These are phyloP conservation scores for Chiropotes sagulatus DNA, from an alignment of 2,797 vertebrate genomes.

Conservation along the genomic window DNA sequence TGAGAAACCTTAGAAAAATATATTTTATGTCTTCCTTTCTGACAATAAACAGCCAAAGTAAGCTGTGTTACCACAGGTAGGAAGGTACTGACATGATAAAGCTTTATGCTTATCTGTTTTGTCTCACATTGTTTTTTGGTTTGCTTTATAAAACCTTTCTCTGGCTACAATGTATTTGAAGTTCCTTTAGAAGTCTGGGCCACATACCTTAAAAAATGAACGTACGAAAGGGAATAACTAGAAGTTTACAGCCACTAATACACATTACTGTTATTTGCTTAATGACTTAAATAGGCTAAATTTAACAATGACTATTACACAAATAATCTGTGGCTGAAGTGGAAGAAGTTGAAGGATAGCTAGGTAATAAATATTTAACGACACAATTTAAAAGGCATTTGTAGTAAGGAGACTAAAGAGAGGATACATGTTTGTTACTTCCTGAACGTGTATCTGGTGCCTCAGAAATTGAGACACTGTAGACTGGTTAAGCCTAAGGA, in stretches of 20 bases:
- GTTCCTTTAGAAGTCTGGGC: not conserved
- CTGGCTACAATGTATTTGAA: not conserved
- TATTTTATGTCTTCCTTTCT: not conserved
- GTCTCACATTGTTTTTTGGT: not conserved
- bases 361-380: not conserved
- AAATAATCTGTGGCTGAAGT: not conserved
- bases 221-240: not conserved
- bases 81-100: not conserved
- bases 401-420: not conserved
- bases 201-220: not conserved
- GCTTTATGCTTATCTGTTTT: not conserved
- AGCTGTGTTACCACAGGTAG: not conserved
- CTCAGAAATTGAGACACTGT: not conserved
- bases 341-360: not conserved
- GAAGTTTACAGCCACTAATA: not conserved
- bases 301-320: not conserved
- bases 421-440: not conserved
- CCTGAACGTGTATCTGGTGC: not conserved
- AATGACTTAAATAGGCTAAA: not conserved
- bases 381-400: not conserved
- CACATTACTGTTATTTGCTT: not conserved
- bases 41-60: not conserved
- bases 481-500: not conserved
- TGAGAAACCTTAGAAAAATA: not conserved
- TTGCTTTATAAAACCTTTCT: not conserved